Evolutionary conservation across 2,797 vertebrate species (phyloP), one percentile per base, ranked within the genome.

Genomic region (Myotis findleyi): DNA sequence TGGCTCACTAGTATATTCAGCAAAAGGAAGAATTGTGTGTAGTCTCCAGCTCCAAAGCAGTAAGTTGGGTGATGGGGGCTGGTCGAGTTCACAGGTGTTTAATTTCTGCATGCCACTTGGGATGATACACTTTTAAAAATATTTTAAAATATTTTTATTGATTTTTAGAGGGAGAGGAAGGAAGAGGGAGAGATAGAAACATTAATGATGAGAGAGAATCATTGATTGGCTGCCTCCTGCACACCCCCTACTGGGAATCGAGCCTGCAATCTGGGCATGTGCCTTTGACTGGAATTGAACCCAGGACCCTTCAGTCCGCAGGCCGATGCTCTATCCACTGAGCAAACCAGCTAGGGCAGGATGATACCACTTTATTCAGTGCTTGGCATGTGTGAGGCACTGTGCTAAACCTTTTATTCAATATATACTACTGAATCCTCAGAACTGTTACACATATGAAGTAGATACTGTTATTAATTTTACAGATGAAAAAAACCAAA

Each of bases 401-500:
- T 59, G 27, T 90, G 30, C 17, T 92, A 87, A 93, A 83, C 11
- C 2, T 27, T 88, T 82, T 89, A 85, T 27, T 30, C 30, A 76
- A 41, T 89, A 14, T 73, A 49, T 66, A 82, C 25, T 88, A 44
- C 44, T 68, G 79, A 90, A 79, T 69, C 20, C 73, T 85, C 23
- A 82, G 16, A 87, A 55, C 49, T 62, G 14, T 94, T 93, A 73
- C 4, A 64, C 62, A 36, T 11, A 68, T 76, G 49, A 84, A 92
- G 41, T 59, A 79, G 49, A 51, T 84, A 64, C 44, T 87, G n/a
- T 86, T 83, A 55, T 68, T 85, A 57, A 92, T 92, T 94, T 96
- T 87, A 75, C 36, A 91, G 38, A 44, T 83, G 55, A 38, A 94
- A 91, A 91, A 93, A 93, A 76, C 55, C 13, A 36, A 91, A 95